A percentile compares a stretch with the other conserved stretches of the same genome.
These are phyloP conservation scores for Drosophila sp. DNA, from an alignment of 1,140 invertebrate species.

Conservation along the genomic window DNA sequence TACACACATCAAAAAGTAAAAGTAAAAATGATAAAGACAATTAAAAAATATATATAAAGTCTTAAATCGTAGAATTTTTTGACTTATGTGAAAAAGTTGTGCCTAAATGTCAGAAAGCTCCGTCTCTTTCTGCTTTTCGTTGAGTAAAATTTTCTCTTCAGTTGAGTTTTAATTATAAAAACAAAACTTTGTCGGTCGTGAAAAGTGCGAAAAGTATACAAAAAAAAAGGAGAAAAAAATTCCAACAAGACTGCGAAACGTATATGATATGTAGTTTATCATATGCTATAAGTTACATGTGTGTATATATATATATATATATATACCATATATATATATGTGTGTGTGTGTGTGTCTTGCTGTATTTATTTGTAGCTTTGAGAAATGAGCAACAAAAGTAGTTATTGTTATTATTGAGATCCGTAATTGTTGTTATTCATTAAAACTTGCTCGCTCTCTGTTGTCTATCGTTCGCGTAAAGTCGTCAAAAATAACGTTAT, in stretches of 20 bases:
- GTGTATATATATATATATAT: constrained; percentile 24
- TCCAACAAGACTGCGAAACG: constrained; percentile 33
- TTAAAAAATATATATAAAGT: constrained; percentile 34
- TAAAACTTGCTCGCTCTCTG: constrained; percentile 46
- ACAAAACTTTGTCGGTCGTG: constrained; percentile 64
- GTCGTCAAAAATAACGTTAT: constrained; percentile 33
- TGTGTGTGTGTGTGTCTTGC: constrained; percentile 53
- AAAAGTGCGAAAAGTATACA: constrained; percentile 67
- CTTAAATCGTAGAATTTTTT: constrained; percentile 34
- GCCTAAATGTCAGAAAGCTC: constrained; percentile 53
- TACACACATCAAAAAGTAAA: constrained; percentile 35
- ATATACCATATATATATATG: constrained; percentile 32
- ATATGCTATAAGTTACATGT: constrained; percentile 31
- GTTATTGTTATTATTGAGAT: constrained; percentile 43
- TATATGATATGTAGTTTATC: constrained; percentile 34
- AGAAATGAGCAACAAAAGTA: constrained; percentile 27
- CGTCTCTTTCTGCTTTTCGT: constrained; percentile 24
- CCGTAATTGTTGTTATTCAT: constrained; percentile 40
- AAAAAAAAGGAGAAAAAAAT: constrained; percentile 27
- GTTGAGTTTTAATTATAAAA: constrained; percentile 35
- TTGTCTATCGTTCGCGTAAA: constrained; percentile 63
- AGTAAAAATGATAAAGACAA: constrained; percentile 43
- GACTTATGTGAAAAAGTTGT: constrained; percentile 52
- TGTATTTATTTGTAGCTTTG: constrained; percentile 57
- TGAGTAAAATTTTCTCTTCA: constrained; percentile 46